A percentile compares a stretch with the other conserved stretches of the same genome.
phyloP scores from a whole-genome alignment of 2,797 vertebrate genomes.

The Chelon labrosus region DNA sequence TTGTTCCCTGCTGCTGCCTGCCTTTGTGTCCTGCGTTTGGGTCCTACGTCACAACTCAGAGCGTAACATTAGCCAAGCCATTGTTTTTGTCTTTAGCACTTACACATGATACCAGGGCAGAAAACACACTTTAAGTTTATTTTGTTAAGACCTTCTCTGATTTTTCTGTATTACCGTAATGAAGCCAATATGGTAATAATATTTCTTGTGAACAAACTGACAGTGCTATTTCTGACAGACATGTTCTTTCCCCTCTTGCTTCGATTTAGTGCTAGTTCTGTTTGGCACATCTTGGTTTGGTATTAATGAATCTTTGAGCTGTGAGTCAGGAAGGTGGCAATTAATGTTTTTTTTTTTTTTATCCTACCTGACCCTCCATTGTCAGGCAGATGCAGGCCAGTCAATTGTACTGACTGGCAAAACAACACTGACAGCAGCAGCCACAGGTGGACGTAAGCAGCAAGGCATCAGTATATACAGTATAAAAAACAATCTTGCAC shows the following conservation, averaged over 20 bases:
- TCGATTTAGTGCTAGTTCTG: conserved; percentile 56
- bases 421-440: conserved; percentile 38
- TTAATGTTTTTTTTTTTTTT: conserved; percentile 62
- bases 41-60: too few relatives aligned
- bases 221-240: conserved; percentile 31
- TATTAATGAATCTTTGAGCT: conserved; percentile 69
- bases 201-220: conserved; percentile 33
- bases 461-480: conserved; percentile 9
- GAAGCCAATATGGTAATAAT: background rate
- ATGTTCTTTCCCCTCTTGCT: conserved; percentile 38
- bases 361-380: conserved; percentile 55
- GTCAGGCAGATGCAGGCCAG: conserved; percentile 44
- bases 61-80: background rate
- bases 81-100: background rate
- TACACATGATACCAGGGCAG: background rate
- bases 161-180: background rate
- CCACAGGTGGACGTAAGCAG: conserved; percentile 25
- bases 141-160: background rate
- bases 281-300: conserved; percentile 45
- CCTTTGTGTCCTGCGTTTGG: too few relatives aligned
- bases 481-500: background rate
- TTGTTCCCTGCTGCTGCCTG: too few relatives aligned
- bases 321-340: conserved; percentile 47
- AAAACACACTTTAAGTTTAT: background rate
- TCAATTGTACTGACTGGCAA: conserved; percentile 33